Evolutionary conservation across 2,113 vertebrate species (phyloP), one percentile per base, ranked within the genome.

Genomic region (Poicephalus gulielmi): DNA sequence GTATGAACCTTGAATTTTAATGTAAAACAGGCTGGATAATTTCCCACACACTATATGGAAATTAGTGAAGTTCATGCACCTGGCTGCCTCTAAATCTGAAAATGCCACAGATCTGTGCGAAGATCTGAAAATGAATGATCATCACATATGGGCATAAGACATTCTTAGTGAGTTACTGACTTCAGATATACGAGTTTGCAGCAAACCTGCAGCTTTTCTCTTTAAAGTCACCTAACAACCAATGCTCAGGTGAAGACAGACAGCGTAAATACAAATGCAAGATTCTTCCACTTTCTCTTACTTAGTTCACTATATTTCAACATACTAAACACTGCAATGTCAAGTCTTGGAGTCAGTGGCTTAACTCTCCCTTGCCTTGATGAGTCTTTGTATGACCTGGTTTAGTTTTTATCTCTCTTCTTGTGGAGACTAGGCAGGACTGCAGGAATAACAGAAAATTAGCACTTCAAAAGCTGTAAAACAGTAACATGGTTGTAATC

Each of bases 1-100:
- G 88, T 43, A 96, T n/a, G 44, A 95, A 94, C 60, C 92, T 85
- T 67, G 94, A 97, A 98, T 97, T 83, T 95, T 95, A 96, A 97
- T 96, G 81, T 31, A 88, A 89, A 95, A 86, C 86, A 95, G 90
- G 77, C 33, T 86, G 73, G 87, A 96, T 90, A 66, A 74, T 93
- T 91, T 96, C 96, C 93, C 92, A 33, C 50, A 81, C 47, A 46
- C 50, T 90, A 60, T 90, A 95, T 86, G 75, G 77, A 96, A 96
- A 97, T 97, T 74, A 94, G 67, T 47, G 52, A 96, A 88, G 47
- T 76, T 91, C 67, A 44, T 43, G 83, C 53, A 71, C 69, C 96
- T 80, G 94, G 49, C 67, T 57, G 73, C 52, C 81, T 91, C 70
- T 90, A 95, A 91, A 96, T 93, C 76, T 95, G 92, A 81, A 81